These are phyloP conservation scores for Drosophila ustulata DNA, from an alignment of 2,888 invertebrate species.

Conservation along the genomic window DNA sequence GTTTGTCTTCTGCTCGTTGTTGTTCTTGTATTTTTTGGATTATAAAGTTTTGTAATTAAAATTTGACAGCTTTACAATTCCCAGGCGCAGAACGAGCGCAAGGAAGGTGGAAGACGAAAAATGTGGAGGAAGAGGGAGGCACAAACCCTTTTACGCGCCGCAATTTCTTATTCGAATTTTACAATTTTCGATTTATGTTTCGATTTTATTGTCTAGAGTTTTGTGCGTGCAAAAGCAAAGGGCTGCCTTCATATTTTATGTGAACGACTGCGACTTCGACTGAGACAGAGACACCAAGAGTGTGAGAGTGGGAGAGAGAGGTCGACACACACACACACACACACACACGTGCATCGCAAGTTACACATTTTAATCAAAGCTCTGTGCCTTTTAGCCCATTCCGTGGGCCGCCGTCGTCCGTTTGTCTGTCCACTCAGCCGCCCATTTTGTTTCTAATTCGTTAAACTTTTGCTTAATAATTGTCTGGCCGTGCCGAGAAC, in stretches of 20 bases:
- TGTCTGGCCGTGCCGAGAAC: constrained; percentile 74
- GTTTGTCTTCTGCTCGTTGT: constrained; percentile 25
- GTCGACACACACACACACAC: neutral
- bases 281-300: constrained; percentile 4
- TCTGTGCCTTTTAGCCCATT: constrained; percentile 37
- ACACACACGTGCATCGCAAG: constrained; percentile 34
- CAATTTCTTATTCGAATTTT: constrained; percentile 72
- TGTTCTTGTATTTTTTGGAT: constrained; percentile 73
- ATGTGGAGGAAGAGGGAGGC: neutral
- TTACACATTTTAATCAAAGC: constrained; percentile 67
- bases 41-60: constrained; percentile 80
- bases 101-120: neutral
- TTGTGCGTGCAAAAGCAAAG: constrained; percentile 44
- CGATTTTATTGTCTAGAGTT: constrained; percentile 73
- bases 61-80: constrained; percentile 80
- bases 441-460: constrained; percentile 76
- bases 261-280: constrained; percentile 20
- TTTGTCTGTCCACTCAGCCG: constrained; percentile 40
- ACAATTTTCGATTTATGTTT: constrained; percentile 80
- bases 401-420: neutral
- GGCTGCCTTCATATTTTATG: constrained; percentile 28
- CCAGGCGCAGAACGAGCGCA: constrained; percentile 54
- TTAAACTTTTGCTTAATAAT: constrained; percentile 81
- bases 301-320: neutral
- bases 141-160: constrained; percentile 51